Evolutionary conservation across 2,888 invertebrate species (phyloP), one percentile per base, ranked within the genome.

Genomic region (Eueremaeus valkanovi): DNA sequence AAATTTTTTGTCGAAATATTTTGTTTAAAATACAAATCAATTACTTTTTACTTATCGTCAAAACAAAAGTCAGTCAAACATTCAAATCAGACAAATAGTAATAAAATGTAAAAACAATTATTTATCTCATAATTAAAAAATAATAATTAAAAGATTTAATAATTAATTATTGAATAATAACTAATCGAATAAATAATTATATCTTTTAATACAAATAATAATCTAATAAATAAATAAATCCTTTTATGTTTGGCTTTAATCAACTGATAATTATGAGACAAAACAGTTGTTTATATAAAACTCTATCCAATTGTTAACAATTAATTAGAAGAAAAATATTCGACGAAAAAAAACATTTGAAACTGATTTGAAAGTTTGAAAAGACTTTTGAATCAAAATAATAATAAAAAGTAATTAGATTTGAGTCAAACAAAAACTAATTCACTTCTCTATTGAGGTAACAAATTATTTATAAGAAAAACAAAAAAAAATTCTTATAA

Each of bases 211-310:
- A 51, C 51, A 51, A 51, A 51, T 21, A 51, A n/a, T 51, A 21
- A n/a, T 21, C 8, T 5, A 51, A 51, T 16, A 51, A 55, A 55
- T 55, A 55, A 55, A 55, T 55, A 55, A 55, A 55, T 55, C 55
- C 8, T 55, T 55, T 27, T 3, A 9, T 55, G 13, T 27, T 3
- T 24, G 55, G 3, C 21, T 51, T 3, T 9, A 27, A 55, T 55
- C 24, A 55, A 45, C 11, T 45, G 42, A 45, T 45, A 45, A 45
- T 45, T 45, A 45, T 13, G 45, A 45, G 45, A 45, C 45, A 55
- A 55, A 55, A 55, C 55, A 55, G 27, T 55, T 55, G 24, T 55
- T 27, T 55, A 55, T 51, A 51, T n/a, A 24, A 27, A 55, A 55
- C 27, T 55, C 8, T 45, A 45, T 16, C 11, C 36, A 36, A 36